A percentile compares a stretch with the other conserved stretches of the same genome.
Evolutionary conservation across 2,797 vertebrate genomes (phyloP).

Genomic region (Molothrus aeneus): DNA sequence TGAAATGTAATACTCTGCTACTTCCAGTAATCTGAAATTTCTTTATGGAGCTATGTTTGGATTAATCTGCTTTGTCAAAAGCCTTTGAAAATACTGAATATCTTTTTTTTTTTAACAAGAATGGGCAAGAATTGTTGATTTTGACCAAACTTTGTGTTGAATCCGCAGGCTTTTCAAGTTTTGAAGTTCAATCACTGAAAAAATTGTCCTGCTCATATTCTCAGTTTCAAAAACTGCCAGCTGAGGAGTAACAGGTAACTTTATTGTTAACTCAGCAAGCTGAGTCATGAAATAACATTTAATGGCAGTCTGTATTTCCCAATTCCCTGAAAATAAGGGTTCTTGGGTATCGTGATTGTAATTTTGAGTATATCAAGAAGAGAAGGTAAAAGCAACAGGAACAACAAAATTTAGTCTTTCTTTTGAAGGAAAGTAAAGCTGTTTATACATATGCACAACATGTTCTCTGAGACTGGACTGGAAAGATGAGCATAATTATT

Average conservation of each 20-base stretch:
- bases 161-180: neutral
- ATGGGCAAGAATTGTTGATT: neutral
- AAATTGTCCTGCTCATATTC: neutral
- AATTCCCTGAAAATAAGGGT: neutral
- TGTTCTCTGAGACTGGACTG: neutral
- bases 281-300: neutral
- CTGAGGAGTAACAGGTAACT: neutral
- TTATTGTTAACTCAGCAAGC: neutral
- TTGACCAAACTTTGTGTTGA: neutral
- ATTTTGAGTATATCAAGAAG: neutral
- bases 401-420: neutral
- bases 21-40: neutral
- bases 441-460: neutral
- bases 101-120: neutral
- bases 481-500: neutral
- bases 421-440: neutral
- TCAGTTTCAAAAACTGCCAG: neutral
- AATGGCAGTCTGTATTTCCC: neutral
- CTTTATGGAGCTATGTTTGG: neutral
- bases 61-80: neutral
- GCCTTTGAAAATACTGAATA: neutral
- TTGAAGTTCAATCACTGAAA: neutral
- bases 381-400: neutral
- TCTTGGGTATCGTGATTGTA: neutral
- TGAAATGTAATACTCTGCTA: neutral